Evolutionary conservation across 2,797 vertebrate genomes (phyloP), one percentile per base, ranked within the genome.

Genomic region (Tenualosa thibaudeaui): DNA sequence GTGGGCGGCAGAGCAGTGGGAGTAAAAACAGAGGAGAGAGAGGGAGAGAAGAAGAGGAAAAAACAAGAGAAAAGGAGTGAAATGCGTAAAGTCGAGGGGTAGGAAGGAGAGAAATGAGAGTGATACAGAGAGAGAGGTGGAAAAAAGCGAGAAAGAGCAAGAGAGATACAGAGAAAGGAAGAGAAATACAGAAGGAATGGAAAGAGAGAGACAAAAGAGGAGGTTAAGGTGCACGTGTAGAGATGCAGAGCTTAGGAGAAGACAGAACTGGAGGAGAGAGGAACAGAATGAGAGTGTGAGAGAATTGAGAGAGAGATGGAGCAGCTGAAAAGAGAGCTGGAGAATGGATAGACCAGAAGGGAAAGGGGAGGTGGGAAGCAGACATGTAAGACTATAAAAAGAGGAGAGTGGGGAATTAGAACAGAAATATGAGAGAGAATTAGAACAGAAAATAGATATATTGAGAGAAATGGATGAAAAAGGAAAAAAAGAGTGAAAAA

Each of bases 1-100:
- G 86, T 78, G 85, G 86, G 88, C 46, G 88, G 85, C 82, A 85
- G 88, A 40, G 82, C 82, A 62, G 54, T 81, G 51, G 85, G 85
- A 86, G 88, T 65, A 75, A 84, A 86, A 71, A 49, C 86, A 58
- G 37, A 26, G 51, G 81, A 37, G 81, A 84, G 26, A 49, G 86
- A 81, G 31, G 17, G 26, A 78, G 49, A 54, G 31, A 68, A 12
- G 17, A 22, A 43, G 37, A 56, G 62, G 60, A 49, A 49, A 68
- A 81, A 40, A 26, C 81, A 22, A 83, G 56, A 56, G 60, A 75
- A 83, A 88, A 50, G 37, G 19, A 86, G 43, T n/a, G 81, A 43
- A 54, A 15, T 62, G 75, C 56, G 83, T 24, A 56, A 49, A 84
- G 84, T 56, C 68, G 71, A 31, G 40, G 71, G 83, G 75, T 31